Conservation (phyloP, 2,113 vertebrate species). For the Engraulis encrasicolus region DNA sequence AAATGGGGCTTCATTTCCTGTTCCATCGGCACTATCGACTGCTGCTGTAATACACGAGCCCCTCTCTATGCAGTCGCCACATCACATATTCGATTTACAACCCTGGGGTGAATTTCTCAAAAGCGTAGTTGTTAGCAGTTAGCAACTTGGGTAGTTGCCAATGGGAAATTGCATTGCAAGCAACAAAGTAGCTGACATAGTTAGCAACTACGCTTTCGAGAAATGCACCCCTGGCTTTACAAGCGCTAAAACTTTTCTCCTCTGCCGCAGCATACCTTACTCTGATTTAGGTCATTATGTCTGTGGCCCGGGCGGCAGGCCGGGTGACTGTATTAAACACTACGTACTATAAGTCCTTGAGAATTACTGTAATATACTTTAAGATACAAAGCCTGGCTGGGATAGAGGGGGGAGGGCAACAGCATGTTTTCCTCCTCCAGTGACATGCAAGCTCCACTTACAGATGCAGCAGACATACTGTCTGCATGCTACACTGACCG, state of each 20-base stretch:
- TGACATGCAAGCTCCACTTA: neutral
- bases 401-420: neutral
- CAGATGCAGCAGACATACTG: neutral
- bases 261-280: neutral
- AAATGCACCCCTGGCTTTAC: no score
- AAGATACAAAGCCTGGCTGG: neutral
- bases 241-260: no score
- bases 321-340: neutral
- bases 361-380: neutral
- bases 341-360: neutral
- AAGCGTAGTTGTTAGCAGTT: no score
- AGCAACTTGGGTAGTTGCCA: no score
- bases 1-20: conserved; percentile 3
- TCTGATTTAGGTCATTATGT: neutral
- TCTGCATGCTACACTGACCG: neutral
- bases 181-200: no score
- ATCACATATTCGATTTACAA: neutral
- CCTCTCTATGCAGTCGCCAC: neutral
- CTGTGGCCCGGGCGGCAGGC: neutral
- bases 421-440: no score
- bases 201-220: no score
- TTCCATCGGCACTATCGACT: neutral
- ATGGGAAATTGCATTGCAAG: no score
- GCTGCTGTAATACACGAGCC: neutral
- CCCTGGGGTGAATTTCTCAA: neutral